Conservation (phyloP, 2,797 vertebrate genomes). For the Schizopygopsis pylzovi region DNA sequence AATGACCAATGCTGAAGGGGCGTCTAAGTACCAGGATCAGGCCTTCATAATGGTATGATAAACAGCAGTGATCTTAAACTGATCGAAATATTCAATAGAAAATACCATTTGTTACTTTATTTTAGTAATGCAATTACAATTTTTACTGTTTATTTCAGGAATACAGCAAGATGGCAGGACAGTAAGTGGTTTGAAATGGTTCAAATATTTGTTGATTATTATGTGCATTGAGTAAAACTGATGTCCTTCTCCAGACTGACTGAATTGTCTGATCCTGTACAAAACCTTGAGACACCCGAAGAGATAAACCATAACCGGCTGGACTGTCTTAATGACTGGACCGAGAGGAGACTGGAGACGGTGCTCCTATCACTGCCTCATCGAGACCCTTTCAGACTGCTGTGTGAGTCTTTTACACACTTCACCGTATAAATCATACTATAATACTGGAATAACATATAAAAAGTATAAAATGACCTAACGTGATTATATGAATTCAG, state of each 20-base stretch:
- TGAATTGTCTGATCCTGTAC: conserved; percentile 50
- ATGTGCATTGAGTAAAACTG: background rate
- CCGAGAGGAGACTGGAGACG: conserved; percentile 70
- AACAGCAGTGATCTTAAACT: background rate
- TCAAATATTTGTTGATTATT: background rate
- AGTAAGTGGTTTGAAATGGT: conserved; percentile 69
- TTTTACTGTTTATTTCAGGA: conserved; percentile 68
- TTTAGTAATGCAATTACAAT: background rate
- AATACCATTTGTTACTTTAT: background rate
- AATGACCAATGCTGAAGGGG: conserved; percentile 72
- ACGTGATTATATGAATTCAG: background rate
- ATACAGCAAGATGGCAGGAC: conserved; percentile 72
- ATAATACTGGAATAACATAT: background rate
- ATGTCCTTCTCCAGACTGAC: conserved; percentile 59
- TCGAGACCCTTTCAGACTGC: conserved; percentile 74
- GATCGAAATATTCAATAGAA: background rate
- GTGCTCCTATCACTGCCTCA: conserved; percentile 71
- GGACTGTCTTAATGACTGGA: conserved; percentile 75
- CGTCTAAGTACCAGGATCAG: conserved; percentile 72
- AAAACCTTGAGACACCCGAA: conserved; percentile 65
- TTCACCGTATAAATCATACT: background rate
- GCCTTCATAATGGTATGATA: conserved; percentile 76
- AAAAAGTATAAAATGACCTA: background rate
- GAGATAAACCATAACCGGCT: conserved; percentile 72
- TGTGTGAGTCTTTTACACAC: conserved; percentile 70